These are phyloP conservation scores for Boleophthalmus pectinirostris DNA, from an alignment of 2,113 vertebrate genomes.

Conservation along the genomic window DNA sequence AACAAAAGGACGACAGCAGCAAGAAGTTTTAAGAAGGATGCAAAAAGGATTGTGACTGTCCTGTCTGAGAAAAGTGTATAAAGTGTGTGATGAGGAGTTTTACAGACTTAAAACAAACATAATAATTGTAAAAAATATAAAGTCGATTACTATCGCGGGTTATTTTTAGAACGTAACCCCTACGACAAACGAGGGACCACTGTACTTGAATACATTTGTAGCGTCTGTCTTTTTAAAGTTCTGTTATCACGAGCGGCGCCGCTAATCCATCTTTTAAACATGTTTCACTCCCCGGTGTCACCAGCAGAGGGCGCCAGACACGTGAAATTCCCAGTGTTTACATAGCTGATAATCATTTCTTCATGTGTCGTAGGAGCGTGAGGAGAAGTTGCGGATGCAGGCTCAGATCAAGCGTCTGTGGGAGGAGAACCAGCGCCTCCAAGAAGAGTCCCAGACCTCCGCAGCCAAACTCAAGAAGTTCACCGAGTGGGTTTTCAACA, in stretches of 20 bases:
- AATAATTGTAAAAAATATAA: too few relatives aligned
- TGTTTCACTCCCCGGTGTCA: neutral
- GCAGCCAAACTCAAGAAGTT: slow-evolving; percentile 98
- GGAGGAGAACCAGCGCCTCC: slow-evolving; percentile 95
- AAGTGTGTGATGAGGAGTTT: too few relatives aligned
- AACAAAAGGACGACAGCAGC: too few relatives aligned
- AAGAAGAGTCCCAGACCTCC: slow-evolving; percentile 96
- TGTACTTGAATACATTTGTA: too few relatives aligned
- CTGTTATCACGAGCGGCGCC: neutral
- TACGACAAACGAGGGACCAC: too few relatives aligned
- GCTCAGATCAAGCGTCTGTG: slow-evolving; percentile 92
- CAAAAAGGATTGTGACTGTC: too few relatives aligned
- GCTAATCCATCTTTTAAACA: neutral
- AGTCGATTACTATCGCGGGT: too few relatives aligned
- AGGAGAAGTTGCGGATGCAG: slow-evolving; percentile 93
- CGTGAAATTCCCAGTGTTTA: neutral
- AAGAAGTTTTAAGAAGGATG: too few relatives aligned
- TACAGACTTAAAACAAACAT: too few relatives aligned
- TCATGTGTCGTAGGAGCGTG: slow-evolving; percentile 83
- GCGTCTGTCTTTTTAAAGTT: too few relatives aligned
- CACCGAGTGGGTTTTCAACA: slow-evolving; percentile 99
- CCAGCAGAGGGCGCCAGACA: neutral
- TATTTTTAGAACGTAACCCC: too few relatives aligned
- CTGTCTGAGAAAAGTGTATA: too few relatives aligned
- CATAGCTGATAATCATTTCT: neutral